Percentiles rank a stretch among this genome's conserved stretches.
Conservation (phyloP, 2,888 invertebrate genomes). For the Lacanobia wlatinum region DNA sequence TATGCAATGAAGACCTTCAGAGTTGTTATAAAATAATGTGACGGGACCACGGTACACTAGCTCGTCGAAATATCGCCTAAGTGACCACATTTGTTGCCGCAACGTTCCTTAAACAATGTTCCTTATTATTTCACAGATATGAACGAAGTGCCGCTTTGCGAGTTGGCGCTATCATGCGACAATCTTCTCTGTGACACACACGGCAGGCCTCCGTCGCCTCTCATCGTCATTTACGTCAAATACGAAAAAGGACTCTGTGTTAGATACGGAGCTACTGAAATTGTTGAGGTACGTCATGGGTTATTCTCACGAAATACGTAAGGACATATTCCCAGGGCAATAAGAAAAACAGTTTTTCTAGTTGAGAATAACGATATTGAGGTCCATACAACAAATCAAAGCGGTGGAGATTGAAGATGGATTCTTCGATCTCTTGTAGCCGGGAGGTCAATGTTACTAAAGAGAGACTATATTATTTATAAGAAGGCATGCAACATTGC, state of each 20-base stretch:
- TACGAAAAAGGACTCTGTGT: constrained; percentile 93
- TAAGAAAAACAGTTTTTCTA: no score
- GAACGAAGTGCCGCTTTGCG: constrained; percentile 96
- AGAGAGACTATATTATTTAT: background rate
- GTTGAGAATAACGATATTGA: no score
- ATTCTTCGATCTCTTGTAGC: no score
- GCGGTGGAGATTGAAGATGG: no score
- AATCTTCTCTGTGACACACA: constrained; percentile 96
- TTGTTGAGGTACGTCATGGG: constrained; percentile 92
- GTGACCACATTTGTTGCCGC: no score
- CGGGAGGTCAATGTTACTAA: background rate
- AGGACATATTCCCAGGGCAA: no score
- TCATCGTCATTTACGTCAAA: constrained; percentile 94
- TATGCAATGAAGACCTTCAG: no score
- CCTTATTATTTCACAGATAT: constrained; percentile 91
- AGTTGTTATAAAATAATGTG: no score
- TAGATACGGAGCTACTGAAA: constrained; percentile 96
- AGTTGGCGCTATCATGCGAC: constrained; percentile 97
- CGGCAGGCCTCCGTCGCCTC: constrained; percentile 96
- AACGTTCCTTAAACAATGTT: no score
- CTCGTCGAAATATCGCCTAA: no score
- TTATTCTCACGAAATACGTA: background rate
- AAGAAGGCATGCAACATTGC: background rate
- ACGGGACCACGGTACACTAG: no score
- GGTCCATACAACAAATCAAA: background rate